Percentiles rank a stretch among this genome's conserved stretches.
phyloP scores from a whole-genome alignment of 2,888 invertebrate species.

The Callyntrura sp. region DNA sequence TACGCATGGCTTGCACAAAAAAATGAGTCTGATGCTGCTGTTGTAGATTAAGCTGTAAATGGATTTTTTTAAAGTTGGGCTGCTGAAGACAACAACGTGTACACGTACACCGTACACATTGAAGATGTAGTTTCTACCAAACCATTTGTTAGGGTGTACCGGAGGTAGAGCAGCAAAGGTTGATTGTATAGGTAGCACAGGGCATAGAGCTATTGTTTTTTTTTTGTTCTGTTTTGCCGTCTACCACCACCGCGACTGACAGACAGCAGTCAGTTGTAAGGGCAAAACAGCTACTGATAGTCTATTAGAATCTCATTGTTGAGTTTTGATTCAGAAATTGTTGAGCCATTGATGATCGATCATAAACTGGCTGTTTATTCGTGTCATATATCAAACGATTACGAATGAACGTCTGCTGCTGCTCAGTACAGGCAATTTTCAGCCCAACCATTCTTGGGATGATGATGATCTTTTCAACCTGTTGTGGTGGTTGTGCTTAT shows the following conservation, averaged over 20 bases:
- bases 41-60: slow-evolving; percentile 36
- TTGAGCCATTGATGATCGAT: slow-evolving; percentile 20
- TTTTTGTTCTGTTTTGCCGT: neutral
- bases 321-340: slow-evolving; percentile 34
- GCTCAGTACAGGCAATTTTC: neutral
- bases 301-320: slow-evolving; percentile 44
- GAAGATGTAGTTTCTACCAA: neutral
- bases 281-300: slow-evolving; percentile 46
- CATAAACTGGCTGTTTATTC: slow-evolving; percentile 1
- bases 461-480: slow-evolving; percentile 17
- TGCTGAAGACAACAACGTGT: slow-evolving; percentile 49
- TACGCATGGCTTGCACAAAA: slow-evolving; percentile 21
- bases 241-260: slow-evolving; percentile 29
- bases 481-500: neutral
- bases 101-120: too few species aligned
- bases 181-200: neutral
- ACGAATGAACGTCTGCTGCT: neutral
- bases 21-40: neutral
- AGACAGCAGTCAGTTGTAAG: slow-evolving; percentile 13
- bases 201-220: neutral
- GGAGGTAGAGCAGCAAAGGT: neutral
- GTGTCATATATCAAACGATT: slow-evolving; percentile 25
- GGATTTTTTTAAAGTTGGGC: slow-evolving; percentile 42
- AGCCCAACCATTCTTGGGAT: neutral
- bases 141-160: neutral